A percentile compares a stretch with the other conserved stretches of the same genome.
phyloP scores from a whole-genome alignment of 2,113 vertebrate genomes.

The mouse (Mus musculus) region DNA sequence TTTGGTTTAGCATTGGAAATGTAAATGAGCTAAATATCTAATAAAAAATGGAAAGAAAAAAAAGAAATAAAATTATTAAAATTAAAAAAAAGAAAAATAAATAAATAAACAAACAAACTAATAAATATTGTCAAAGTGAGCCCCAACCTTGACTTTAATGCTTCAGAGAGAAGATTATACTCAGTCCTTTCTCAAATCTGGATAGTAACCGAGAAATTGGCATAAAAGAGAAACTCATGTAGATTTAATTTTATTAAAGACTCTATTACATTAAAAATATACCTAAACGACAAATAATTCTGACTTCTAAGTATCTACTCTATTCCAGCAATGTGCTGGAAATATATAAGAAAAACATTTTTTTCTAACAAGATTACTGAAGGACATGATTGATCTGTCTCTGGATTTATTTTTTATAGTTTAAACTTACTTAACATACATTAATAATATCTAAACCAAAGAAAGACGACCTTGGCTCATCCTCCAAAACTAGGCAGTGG shows the following conservation, averaged over 20 bases:
- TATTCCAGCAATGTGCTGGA: neutral
- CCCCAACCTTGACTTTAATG: neutral
- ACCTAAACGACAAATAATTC: neutral
- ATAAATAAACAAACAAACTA: too few species aligned
- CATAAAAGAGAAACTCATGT: neutral
- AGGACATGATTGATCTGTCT: neutral
- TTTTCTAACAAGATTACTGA: neutral
- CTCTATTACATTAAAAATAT: neutral
- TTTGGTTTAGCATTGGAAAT: too few species aligned
- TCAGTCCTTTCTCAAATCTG: neutral
- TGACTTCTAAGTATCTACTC: neutral
- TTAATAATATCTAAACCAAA: neutral
- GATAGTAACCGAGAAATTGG: neutral
- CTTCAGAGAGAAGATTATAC: neutral
- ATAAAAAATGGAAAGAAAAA: too few species aligned
- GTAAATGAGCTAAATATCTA: too few species aligned
- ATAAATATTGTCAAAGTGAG: neutral
- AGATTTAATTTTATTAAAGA: neutral
- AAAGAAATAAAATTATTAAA: too few species aligned
- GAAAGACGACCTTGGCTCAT: neutral
- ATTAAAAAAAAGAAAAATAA: too few species aligned
- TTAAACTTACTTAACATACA: conserved; percentile 16
- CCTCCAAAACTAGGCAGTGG: conserved; percentile 22
- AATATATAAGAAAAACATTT: neutral
- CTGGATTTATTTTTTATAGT: neutral